Base-by-base conservation (phyloP, 2,113 vertebrate genomes). In the rabbit (Oryctolagus cuniculus) region DNA sequence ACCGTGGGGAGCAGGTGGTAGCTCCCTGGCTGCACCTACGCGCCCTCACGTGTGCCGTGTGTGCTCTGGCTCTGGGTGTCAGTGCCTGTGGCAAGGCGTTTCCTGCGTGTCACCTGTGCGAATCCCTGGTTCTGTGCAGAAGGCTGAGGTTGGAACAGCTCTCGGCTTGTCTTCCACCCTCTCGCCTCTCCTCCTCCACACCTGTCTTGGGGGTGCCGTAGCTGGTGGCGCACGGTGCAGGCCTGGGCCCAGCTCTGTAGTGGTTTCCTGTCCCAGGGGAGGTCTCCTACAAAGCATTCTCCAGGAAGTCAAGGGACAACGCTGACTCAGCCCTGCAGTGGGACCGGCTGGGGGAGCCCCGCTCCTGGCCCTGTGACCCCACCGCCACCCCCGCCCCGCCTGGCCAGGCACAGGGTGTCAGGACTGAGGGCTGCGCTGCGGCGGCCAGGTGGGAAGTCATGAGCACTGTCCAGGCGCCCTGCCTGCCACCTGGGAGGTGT, bases 11-110 rank as follows among this genome's bases (percentile, higher is more conserved):
- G 92, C 92, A 89, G 89, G 98, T 95, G 92, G 96, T 91, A 95
- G 96, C 95, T 89, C 87, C 93, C 90, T 87, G 84, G 94, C 90
- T 95, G 93, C 64, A 79, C 96, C 96, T 73, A 95, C 96, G 95
- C 87, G 96, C 84, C 87, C 85, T 95, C 88, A 90, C 87, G 82
- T 86, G 95, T 74, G 64, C 24, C 64, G 31, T 94, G 90, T 93
- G 96, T 92, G 97, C 93, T 96, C 97, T 88, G 89, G 93, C 84
- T 97, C 70, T 86, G 96, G 90, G 79, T 78, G 93, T 97, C 74
- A 81, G 0, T 96, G 95, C 73, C 96, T 2, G 91, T 67, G 97
- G 97, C 92, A 92, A 95, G 12, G 5, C 89, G 64, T 89, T 95
- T 94, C 78, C 63, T 95, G 83, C 22, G 70, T 34, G 61, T 73